phyloP scores from a whole-genome alignment of 2,888 invertebrate species.

The Pandemis corylana region DNA sequence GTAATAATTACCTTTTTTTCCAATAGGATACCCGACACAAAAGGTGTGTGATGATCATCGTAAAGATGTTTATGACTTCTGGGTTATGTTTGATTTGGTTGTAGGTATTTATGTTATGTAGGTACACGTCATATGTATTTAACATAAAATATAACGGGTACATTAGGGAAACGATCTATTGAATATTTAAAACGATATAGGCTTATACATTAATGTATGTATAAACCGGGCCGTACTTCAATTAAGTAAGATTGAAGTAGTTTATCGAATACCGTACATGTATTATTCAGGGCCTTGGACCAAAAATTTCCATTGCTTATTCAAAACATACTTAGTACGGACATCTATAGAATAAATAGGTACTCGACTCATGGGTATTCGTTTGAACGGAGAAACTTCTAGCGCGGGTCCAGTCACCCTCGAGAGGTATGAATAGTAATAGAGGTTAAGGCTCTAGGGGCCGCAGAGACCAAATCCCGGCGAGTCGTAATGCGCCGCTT shows the following conservation, averaged over 20 bases:
- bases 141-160: background rate
- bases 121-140: background rate
- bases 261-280: conserved; percentile 16
- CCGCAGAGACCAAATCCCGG: conserved; percentile 55
- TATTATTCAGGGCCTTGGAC: conserved; percentile 48
- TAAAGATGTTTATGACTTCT: background rate
- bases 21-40: background rate
- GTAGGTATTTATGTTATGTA: background rate
- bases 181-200: conserved; percentile 1
- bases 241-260: conserved; percentile 13
- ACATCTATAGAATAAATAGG: conserved; percentile 36
- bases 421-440: conserved; percentile 76
- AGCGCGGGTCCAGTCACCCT: conserved; percentile 56
- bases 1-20: conserved; percentile 26
- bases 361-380: conserved; percentile 61
- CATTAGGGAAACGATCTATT: conserved; percentile 3
- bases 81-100: background rate
- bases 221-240: conserved; percentile 10
- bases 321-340: conserved; percentile 3
- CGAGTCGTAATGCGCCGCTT: conserved; percentile 67
- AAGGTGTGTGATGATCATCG: background rate
- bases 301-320: conserved; percentile 26
- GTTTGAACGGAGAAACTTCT: conserved; percentile 55
- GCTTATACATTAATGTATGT: background rate
- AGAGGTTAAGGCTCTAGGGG: conserved; percentile 69